phyloP scores from a whole-genome alignment of 1,140 invertebrate genomes.

The Drosophila suzukii region DNA sequence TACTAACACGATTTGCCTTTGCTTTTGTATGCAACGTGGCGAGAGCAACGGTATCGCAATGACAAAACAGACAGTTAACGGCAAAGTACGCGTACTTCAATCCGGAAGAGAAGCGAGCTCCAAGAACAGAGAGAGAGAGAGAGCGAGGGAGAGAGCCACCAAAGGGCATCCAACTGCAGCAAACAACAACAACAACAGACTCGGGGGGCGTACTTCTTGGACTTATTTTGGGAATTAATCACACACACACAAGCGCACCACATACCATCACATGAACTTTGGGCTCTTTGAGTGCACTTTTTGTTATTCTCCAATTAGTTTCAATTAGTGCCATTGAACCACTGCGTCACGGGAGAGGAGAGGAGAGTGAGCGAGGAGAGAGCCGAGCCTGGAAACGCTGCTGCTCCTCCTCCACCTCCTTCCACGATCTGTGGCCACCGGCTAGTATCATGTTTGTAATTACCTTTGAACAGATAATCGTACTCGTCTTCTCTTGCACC shows the following conservation, averaged over 20 bases:
- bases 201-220: slow-evolving; percentile 59
- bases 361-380: neutral
- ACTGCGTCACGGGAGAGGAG: slow-evolving; percentile 47
- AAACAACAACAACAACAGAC: slow-evolving; percentile 33
- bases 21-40: slow-evolving; percentile 67
- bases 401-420: slow-evolving; percentile 15
- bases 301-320: slow-evolving; percentile 77
- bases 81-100: slow-evolving; percentile 53
- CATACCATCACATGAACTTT: slow-evolving; percentile 35
- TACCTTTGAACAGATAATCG: slow-evolving; percentile 99
- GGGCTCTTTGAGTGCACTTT: slow-evolving; percentile 41
- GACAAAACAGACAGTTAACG: slow-evolving; percentile 74
- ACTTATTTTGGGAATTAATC: slow-evolving; percentile 43
- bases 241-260: slow-evolving; percentile 28
- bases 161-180: slow-evolving; percentile 63
- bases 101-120: slow-evolving; percentile 28
- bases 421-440: slow-evolving; percentile 17
- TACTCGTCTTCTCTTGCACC: slow-evolving; percentile 99
- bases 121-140: slow-evolving; percentile 17
- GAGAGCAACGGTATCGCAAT: slow-evolving; percentile 64
- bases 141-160: slow-evolving; percentile 27
- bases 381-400: slow-evolving; percentile 12
- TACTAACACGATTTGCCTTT: slow-evolving; percentile 67
- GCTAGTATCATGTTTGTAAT: slow-evolving; percentile 68
- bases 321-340: slow-evolving; percentile 74